Evolutionary conservation across 2,113 vertebrate genomes (phyloP).

Genomic region (Tautogolabrus adspersus): DNA sequence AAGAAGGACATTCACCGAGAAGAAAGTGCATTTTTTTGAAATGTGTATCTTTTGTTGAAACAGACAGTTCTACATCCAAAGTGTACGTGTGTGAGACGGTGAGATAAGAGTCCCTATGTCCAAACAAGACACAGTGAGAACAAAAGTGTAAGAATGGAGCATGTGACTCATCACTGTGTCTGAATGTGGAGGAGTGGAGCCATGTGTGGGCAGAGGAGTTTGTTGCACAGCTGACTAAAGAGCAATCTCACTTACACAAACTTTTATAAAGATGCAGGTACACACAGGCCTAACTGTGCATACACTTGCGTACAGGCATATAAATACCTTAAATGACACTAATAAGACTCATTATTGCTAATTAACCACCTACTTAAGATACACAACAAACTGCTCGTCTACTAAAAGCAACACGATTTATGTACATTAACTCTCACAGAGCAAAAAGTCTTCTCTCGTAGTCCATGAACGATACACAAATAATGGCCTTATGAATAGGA

Average conservation of each 20-base stretch:
- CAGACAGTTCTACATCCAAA: conserved; percentile 2
- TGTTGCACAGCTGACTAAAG: conserved; percentile 75
- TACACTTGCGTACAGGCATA: neutral
- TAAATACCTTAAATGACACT: neutral
- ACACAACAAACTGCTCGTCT: neutral
- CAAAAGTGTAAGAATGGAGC: conserved; percentile 82
- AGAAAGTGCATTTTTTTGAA: conserved; percentile 14
- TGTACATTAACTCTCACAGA: neutral
- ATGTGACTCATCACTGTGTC: conserved; percentile 84
- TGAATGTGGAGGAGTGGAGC: conserved; percentile 79
- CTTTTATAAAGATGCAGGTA: conserved; percentile 38
- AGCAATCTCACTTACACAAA: conserved; percentile 69
- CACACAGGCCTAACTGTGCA: neutral
- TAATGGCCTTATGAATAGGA: neutral
- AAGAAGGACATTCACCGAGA: conserved; percentile 5
- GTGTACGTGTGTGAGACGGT: conserved; percentile 37
- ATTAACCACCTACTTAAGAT: neutral
- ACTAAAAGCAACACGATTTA: neutral
- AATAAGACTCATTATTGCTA: neutral
- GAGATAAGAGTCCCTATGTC: conserved; percentile 69
- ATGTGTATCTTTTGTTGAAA: conserved; percentile 6
- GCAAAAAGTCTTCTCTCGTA: too few species aligned
- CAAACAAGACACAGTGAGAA: conserved; percentile 75
- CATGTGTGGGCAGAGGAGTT: conserved; percentile 76
- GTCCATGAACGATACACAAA: neutral